Evolutionary conservation across 53 echinoderm and acorn worm genomes (phyloP).

Genomic region (Luidia sarsii): DNA sequence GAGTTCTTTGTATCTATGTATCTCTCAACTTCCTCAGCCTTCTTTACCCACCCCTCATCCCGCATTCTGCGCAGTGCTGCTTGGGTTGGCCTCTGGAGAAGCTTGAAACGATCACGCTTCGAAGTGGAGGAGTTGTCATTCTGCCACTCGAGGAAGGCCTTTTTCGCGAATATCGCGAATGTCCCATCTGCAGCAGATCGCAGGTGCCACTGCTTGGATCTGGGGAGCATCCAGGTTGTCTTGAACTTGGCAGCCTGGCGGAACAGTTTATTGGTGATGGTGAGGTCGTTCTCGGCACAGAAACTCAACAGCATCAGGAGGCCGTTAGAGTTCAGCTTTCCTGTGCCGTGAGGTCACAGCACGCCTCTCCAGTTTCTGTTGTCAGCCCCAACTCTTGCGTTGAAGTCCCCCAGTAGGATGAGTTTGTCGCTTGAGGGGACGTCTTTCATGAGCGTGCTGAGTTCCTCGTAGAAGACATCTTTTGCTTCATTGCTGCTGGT

Average conservation of each 20-base stretch:
- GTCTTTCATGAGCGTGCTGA: background rate
- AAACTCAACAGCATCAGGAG: background rate
- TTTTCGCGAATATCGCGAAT: background rate
- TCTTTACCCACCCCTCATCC: background rate
- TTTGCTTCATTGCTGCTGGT: slow-evolving; percentile 2
- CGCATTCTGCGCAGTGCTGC: slow-evolving; percentile 13
- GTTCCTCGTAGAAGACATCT: slow-evolving; percentile 25
- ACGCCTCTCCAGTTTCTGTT: no score
- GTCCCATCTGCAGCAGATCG: background rate
- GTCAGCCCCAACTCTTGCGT: no score
- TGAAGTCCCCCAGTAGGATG: no score
- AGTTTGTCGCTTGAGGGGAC: background rate
- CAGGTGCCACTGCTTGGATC: slow-evolving; percentile 12
- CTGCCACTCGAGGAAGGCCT: slow-evolving; percentile 17
- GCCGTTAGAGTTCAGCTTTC: background rate
- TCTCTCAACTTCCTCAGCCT: slow-evolving; percentile 6
- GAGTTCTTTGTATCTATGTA: slow-evolving; percentile 13
- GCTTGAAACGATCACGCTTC: background rate
- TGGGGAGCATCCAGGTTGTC: slow-evolving; percentile 17
- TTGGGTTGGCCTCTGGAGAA: slow-evolving; percentile 4
- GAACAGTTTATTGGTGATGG: background rate
- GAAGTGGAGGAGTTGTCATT: slow-evolving; percentile 3
- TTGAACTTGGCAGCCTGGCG: background rate
- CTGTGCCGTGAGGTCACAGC: slow-evolving; percentile 1
- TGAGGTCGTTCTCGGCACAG: background rate